Conservation (phyloP, 2,797 vertebrate genomes). For the Microctenopoma stevenorrisi region DNA sequence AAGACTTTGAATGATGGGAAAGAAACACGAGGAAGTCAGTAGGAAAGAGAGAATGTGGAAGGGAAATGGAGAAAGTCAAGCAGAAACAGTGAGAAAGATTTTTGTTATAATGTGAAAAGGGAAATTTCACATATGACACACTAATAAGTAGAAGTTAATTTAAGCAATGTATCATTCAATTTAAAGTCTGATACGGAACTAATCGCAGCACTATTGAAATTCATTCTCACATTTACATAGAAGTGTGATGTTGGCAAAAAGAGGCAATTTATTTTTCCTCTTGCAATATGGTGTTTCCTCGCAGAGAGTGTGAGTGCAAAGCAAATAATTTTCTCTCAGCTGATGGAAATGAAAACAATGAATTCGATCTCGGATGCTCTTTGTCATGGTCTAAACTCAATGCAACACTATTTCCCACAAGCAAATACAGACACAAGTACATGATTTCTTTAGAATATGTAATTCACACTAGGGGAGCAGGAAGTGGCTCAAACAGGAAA, state of each 20-base stretch:
- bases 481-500: conserved; percentile 12
- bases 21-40: conserved; percentile 1
- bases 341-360: conserved; percentile 81
- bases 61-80: conserved; percentile 4
- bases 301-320: conserved; percentile 54
- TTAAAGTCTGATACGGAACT: conserved; percentile 50
- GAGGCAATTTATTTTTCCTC: conserved; percentile 76
- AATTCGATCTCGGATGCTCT: conserved; percentile 67
- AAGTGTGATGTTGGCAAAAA: conserved; percentile 44
- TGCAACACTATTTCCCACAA: conserved; percentile 55
- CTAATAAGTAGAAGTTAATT: background rate
- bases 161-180: conserved; percentile 32
- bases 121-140: conserved; percentile 10
- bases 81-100: background rate
- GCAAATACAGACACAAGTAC: conserved; percentile 16
- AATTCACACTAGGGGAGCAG: conserved; percentile 49
- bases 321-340: conserved; percentile 71
- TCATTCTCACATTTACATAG: conserved; percentile 53
- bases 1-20: background rate
- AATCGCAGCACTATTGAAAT: conserved; percentile 52
- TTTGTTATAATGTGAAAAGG: background rate
- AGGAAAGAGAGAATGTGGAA: background rate
- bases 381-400: conserved; percentile 52
- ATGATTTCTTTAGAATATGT: conserved; percentile 40
- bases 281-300: conserved; percentile 58